Base-by-base conservation (phyloP, 2,888 invertebrate genomes). In the Eledona agricola region DNA sequence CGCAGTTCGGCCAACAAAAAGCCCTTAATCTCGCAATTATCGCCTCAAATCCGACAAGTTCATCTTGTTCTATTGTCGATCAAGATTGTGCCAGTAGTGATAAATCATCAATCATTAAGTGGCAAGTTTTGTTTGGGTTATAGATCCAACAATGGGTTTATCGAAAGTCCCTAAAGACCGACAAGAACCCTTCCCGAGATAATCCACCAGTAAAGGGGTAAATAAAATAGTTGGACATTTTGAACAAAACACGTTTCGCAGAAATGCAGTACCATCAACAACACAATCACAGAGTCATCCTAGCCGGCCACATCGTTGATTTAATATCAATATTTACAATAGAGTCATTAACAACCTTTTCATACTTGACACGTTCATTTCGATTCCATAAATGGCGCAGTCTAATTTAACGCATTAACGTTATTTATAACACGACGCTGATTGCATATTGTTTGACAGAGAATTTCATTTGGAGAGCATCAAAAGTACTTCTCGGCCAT, bases 71-170 rank as follows among this genome's bases (percentile, higher is more conserved):
- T 52, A 68, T 68, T 69, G 67, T 69, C 64, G 63, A 57, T 55
- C 59, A 53, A 62, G 64, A 67, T 66, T 64, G 61, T 55, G 63
- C 58, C 65, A 57, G 50, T 55, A 51, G 35, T 29, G 51, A 52
- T 47, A 60, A 62, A 59, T 63, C 65, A 68, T 68, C 68, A 67
- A 68, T 68, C 68, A 68, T 66, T 58, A 61, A 64, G 62, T 64
- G 65, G 60, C 59, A 57, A 65, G 65, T 66, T 63, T 68, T 66
- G 68, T 68, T 66, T 63, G 63, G 60, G 61, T 63, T 63, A 59
- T 52, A 51, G 60, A 57, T 56, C 58, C 58, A 57, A 64, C 66
- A 62, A 66, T 62, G 63, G 60, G 62, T 65, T 63, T 62, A 65
- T 63, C 61, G 56, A 55, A 42, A 43, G 54, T 54, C 52, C 52